phyloP scores from a whole-genome alignment of 2,797 vertebrate species.

The Fringilla coelebs region DNA sequence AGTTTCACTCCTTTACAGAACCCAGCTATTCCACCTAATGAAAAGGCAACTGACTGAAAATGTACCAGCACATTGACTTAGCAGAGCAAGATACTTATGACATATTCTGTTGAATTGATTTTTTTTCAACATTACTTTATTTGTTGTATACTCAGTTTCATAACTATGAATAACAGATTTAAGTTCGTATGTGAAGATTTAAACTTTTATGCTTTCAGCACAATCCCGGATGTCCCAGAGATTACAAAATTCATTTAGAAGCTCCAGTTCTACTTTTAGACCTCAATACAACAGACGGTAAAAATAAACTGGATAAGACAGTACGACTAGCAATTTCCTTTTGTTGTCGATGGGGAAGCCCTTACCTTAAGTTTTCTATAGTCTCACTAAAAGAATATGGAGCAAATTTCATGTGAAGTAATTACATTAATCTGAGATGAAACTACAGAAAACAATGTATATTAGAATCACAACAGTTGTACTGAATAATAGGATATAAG shows the following conservation, averaged over 20 bases:
- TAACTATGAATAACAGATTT: not conserved
- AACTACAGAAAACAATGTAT: not conserved
- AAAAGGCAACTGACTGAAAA: not conserved
- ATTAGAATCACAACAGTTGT: not conserved
- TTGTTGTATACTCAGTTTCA: not conserved
- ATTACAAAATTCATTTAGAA: not conserved
- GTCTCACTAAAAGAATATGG: not conserved
- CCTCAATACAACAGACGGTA: not conserved
- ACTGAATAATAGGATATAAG: not conserved
- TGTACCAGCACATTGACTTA: not conserved
- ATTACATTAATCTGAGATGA: not conserved
- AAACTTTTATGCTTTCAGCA: not conserved
- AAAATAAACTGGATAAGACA: not conserved
- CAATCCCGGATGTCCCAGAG: not conserved
- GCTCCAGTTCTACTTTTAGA: not conserved
- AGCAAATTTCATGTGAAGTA: not conserved
- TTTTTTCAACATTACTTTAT: not conserved
- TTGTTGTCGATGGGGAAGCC: not conserved
- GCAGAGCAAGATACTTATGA: not conserved
- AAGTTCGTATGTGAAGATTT: accelerated
- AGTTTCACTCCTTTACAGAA: not conserved
- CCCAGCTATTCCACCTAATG: not conserved
- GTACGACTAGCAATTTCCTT: not conserved
- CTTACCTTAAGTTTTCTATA: not conserved
- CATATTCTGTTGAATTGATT: not conserved